A percentile compares a stretch with the other conserved stretches of the same genome.
phyloP scores from a whole-genome alignment of 2,113 vertebrate species.

The Anhinga anhinga region DNA sequence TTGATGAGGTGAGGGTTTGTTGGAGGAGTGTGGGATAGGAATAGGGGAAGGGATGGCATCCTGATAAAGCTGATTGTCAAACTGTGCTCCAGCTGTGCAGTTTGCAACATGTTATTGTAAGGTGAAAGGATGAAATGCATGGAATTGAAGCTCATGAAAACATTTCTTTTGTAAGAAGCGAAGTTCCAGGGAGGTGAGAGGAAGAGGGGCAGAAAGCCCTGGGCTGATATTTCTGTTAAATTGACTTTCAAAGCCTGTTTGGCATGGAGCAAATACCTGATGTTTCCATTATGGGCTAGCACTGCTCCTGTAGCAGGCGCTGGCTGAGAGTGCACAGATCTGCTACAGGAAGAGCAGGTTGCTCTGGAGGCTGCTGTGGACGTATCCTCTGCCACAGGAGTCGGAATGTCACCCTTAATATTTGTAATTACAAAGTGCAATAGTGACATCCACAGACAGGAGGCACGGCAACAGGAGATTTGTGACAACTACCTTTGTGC shows the following conservation, averaged over 20 bases:
- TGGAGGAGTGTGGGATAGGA: background rate
- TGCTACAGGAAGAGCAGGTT: background rate
- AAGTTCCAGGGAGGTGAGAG: background rate
- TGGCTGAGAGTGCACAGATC: background rate
- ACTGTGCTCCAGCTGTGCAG: background rate
- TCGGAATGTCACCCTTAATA: background rate
- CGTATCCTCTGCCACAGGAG: background rate
- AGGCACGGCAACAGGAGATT: background rate
- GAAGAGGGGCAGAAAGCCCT: background rate
- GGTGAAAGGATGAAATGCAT: background rate
- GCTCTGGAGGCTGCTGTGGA: background rate
- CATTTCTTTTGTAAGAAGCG: background rate
- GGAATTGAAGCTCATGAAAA: background rate
- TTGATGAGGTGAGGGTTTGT: background rate
- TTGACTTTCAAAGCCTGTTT: background rate
- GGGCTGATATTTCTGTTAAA: fast-evolving
- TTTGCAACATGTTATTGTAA: background rate
- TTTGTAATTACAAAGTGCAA: background rate
- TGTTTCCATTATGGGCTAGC: fast-evolving
- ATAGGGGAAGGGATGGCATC: background rate
- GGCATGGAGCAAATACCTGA: fast-evolving
- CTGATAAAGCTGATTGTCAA: background rate
- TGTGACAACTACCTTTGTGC: background rate
- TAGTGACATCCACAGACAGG: background rate
- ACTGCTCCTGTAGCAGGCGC: background rate